A percentile compares a stretch with the other conserved stretches of the same genome.
phyloP scores from a whole-genome alignment of 2,888 invertebrate genomes.

The Priocnemis perturbator region DNA sequence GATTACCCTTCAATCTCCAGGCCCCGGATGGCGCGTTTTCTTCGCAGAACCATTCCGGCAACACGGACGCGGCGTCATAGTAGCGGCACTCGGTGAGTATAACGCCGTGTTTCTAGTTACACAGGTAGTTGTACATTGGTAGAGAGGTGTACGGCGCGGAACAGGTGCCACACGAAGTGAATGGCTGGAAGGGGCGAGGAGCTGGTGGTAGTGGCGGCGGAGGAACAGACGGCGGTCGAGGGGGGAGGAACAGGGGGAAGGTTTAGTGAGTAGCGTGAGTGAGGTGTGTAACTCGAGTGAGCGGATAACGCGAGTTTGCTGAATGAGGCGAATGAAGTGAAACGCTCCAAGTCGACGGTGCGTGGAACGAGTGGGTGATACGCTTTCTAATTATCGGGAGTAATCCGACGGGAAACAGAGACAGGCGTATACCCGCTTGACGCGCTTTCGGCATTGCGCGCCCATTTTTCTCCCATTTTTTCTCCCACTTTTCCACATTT shows the following conservation, averaged over 20 bases:
- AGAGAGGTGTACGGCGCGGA: slow-evolving; percentile 38
- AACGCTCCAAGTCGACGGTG: slow-evolving; percentile 63
- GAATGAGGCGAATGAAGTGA: slow-evolving; percentile 67
- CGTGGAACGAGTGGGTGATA: slow-evolving; percentile 66
- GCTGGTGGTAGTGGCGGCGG: slow-evolving; percentile 17
- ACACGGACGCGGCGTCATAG: slow-evolving; percentile 18
- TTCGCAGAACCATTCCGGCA: slow-evolving; percentile 7
- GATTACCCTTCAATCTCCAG: slow-evolving; percentile 43
- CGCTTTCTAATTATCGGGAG: slow-evolving; percentile 69
- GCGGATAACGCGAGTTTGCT: slow-evolving; percentile 62
- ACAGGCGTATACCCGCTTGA: slow-evolving; percentile 44
- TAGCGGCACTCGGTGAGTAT: slow-evolving; percentile 19
- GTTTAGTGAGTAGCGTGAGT: slow-evolving; percentile 51
- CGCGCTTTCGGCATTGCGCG: slow-evolving; percentile 38
- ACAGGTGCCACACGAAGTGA: slow-evolving; percentile 58
- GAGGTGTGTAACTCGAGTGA: slow-evolving; percentile 59
- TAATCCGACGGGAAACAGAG: slow-evolving; percentile 56
- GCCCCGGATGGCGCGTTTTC: slow-evolving; percentile 38
- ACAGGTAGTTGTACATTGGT: slow-evolving; percentile 16
- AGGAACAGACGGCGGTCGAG: slow-evolving; percentile 33
- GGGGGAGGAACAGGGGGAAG: slow-evolving; percentile 35
- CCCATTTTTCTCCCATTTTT: slow-evolving; percentile 21
- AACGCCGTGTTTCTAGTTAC: slow-evolving; percentile 21
- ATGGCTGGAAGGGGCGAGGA: slow-evolving; percentile 52
- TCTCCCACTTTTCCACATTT: slow-evolving; percentile 11